Evolutionary conservation across 2,113 vertebrate species (phyloP).

Genomic region (Apodemus sylvaticus): DNA sequence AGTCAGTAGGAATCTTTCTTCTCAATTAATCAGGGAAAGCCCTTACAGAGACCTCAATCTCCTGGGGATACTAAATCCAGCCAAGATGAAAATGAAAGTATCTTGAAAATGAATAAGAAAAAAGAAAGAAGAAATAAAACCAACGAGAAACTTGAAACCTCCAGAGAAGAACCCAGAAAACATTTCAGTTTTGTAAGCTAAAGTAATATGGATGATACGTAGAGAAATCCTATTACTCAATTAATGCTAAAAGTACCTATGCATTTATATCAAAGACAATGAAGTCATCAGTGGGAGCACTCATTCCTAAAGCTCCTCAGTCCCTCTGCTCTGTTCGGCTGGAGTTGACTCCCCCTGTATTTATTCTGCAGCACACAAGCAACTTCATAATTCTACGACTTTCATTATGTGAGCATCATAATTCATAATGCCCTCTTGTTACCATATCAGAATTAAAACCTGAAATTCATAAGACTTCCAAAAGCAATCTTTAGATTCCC

Average conservation of each 20-base stretch:
- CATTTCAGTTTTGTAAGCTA: neutral
- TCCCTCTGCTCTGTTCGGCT: neutral
- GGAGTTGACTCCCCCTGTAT: too few species aligned
- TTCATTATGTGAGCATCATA: neutral
- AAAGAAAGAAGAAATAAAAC: neutral
- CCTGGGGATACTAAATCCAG: neutral
- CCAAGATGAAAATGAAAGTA: neutral
- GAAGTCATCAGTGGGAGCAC: neutral
- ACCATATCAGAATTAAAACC: neutral
- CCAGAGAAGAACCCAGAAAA: neutral
- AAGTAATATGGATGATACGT: neutral
- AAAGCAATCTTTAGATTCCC: neutral
- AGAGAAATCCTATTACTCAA: neutral
- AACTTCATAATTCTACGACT: neutral
- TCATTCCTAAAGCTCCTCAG: neutral
- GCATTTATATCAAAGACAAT: neutral
- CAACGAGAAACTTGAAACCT: neutral
- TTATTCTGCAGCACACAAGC: neutral
- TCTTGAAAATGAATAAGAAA: neutral
- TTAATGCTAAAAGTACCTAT: neutral
- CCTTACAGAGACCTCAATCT: neutral
- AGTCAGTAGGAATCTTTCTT: neutral
- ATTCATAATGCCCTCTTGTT: neutral
- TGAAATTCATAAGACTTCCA: neutral
- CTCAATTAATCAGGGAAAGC: neutral